Percentiles rank a stretch among this genome's conserved stretches.
Conservation (phyloP, 2,797 vertebrate species). For the Thripadectes ignobilis region DNA sequence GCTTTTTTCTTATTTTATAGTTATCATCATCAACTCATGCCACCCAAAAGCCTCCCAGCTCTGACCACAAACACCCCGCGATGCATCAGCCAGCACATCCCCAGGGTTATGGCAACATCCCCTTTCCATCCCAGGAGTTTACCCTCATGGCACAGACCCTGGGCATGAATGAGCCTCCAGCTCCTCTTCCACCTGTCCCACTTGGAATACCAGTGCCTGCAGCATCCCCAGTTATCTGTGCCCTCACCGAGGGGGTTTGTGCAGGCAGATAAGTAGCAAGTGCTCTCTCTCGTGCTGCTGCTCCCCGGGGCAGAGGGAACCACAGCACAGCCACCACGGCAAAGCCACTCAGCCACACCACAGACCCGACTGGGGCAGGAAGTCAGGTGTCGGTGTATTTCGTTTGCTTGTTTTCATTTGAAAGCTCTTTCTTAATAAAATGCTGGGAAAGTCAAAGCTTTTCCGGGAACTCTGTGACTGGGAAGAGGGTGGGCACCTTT, state of each 20-base stretch:
- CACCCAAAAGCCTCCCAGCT: not conserved
- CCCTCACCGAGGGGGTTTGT: not conserved
- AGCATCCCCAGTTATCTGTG: not conserved
- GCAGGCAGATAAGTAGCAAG: not conserved
- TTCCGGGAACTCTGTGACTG: not conserved
- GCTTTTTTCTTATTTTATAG: not conserved
- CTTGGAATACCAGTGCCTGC: fast-evolving
- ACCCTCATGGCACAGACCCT: not conserved
- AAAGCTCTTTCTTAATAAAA: not conserved
- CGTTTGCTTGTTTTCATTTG: not conserved
- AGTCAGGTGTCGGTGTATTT: fast-evolving
- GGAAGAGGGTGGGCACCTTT: not conserved
- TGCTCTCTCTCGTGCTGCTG: fast-evolving
- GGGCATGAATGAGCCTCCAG: fast-evolving
- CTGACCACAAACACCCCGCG: fast-evolving
- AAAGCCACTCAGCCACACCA: fast-evolving
- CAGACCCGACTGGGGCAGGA: fast-evolving
- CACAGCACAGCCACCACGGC: fast-evolving
- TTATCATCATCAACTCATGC: not conserved
- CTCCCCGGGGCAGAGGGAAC: fast-evolving
- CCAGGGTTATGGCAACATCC: not conserved
- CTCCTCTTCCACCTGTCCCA: not conserved
- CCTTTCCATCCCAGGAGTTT: not conserved
- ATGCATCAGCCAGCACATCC: fast-evolving
- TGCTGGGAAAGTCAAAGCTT: not conserved